phyloP scores from a whole-genome alignment of 2,888 invertebrate species.

The Papilio elwesi region DNA sequence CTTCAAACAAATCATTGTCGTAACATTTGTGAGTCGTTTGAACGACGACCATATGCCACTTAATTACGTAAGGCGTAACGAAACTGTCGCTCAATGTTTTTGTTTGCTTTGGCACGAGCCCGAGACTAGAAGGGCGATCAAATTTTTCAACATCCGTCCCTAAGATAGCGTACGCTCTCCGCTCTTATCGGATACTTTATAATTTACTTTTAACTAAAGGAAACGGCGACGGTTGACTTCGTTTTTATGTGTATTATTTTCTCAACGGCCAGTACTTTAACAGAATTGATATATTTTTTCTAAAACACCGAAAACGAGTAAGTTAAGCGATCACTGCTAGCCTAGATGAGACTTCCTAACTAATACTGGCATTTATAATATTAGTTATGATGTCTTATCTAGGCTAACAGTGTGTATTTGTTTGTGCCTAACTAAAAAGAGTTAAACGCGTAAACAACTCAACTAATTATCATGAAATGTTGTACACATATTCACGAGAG shows the following conservation, averaged over 20 bases:
- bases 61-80: conserved; percentile 55
- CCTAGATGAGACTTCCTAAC: too few species aligned
- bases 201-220: neutral
- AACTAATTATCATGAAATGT: too few species aligned
- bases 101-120: conserved; percentile 59
- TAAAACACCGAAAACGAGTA: neutral
- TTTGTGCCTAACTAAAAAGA: too few species aligned
- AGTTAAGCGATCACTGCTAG: too few species aligned
- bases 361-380: too few species aligned
- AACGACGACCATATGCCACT: conserved; percentile 52
- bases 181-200: conserved; percentile 21
- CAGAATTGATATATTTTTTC: neutral
- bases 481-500: too few species aligned
- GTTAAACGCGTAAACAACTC: too few species aligned
- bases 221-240: neutral
- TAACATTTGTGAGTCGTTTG: conserved; percentile 34
- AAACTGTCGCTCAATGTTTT: conserved; percentile 52
- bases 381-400: too few species aligned
- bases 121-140: conserved; percentile 43
- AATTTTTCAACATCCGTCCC: conserved; percentile 47
- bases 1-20: conserved; percentile 38
- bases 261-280: neutral
- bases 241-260: neutral
- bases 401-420: too few species aligned
- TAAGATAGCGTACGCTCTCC: conserved; percentile 25